Evolutionary conservation across 2,888 invertebrate genomes (phyloP), one percentile per base, ranked within the genome.

Genomic region (Conus canariensis): DNA sequence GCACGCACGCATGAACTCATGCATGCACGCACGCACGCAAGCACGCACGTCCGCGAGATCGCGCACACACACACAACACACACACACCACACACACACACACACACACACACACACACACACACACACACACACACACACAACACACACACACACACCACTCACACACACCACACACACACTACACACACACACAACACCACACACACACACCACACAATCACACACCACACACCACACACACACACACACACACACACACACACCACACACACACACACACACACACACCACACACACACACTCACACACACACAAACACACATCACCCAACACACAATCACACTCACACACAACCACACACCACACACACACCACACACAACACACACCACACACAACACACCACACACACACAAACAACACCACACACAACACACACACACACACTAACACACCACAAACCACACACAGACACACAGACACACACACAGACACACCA

Each of bases 401-500:
- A n/a, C n/a, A n/a, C n/a, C 83, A n/a, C 83, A 85, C 83, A 58
- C 83, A 85, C 83, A 22, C 83, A 58, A n/a, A n/a, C n/a, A n/a
- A n/a, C n/a, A n/a, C n/a, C n/a, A n/a, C 30, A 1, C 30, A 2
- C 30, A 30, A 2, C 30, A 2, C 30, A 2, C 30, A 2, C 30
- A 2, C 30, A 1, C 30, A 30, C 30, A 30, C 30, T 1, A 0
- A 30, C 30, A 30, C 30, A 30, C 30, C 30, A 30, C 30, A 30
- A 0, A 30, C 30, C 30, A 30, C 30, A 30, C 30, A 30, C 30
- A 30, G 1, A 30, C n/a, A n/a, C n/a, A n/a, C n/a, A n/a, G n/a
- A n/a, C n/a, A n/a, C n/a, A n/a, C n/a, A n/a, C n/a, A n/a, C n/a
- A n/a, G n/a, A n/a, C n/a, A n/a, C n/a, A n/a, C n/a, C n/a, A n/a